Evolutionary conservation across 2,888 invertebrate genomes (phyloP), one percentile per base, ranked within the genome.

Genomic region (Muschampia plurimacula): DNA sequence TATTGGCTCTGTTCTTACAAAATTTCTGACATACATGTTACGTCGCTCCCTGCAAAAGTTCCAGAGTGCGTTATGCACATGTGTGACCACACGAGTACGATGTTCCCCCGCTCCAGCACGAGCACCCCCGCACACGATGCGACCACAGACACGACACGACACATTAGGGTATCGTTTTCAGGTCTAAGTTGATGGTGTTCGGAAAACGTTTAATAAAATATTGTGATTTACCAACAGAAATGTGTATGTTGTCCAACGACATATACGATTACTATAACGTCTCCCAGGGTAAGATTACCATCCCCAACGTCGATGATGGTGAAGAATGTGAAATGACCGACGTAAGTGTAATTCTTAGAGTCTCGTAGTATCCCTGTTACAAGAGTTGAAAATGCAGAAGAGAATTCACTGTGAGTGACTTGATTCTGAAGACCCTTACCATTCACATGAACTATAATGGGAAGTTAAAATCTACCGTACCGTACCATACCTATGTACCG

Each of bases 281-380:
- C 89, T 96, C 99, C 87, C 99, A 99, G 96, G 99, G 99, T 96
- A 99, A 99, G 96, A 96, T 96, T 89, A 97, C 97, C 86, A 99
- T 99, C 92, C 98, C 99, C 86, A 97, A 96, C 93, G 97, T 99
- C 84, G 98, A 99, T 95, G 99, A 99, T 93, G 96, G 96, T 87
- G 99, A 99, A 94, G 99, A 99, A 96, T 97, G 97, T 95, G 44
- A 77, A 76, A 95, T 97, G 85, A 98, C 98, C 84, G 98, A 98
- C 95, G 98, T 98, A 97, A 98, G 98, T 97, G 78, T 68, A 78
- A 74, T 67, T 73, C 70, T 72, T 63, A 72, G 57, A 72, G 72
- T 69, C 60, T 64, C 46, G 76, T 67, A 76, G 74, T 79, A 72
- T 66, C 76, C 77, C 76, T n/a, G 55, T 55, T n/a, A 22, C 55